phyloP scores from a whole-genome alignment of 2,888 invertebrate species.

The Sarcophaga variegata region DNA sequence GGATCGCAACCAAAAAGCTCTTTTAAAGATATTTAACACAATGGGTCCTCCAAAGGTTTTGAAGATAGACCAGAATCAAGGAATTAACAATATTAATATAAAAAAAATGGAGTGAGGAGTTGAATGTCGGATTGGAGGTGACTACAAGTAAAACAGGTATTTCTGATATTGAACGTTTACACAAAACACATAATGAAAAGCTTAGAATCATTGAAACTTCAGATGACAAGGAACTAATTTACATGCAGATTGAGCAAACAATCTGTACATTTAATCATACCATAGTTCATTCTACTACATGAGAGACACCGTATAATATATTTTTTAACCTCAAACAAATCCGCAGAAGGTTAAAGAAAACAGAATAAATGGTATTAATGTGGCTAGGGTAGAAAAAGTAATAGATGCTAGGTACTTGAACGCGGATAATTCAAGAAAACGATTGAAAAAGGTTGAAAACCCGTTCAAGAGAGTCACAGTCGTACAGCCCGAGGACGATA shows the following conservation, averaged over 20 bases:
- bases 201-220: constrained; percentile 11
- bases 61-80: neutral
- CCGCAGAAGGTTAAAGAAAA: constrained; percentile 20
- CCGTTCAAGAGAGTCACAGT: too few relatives aligned
- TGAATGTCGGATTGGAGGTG: too few relatives aligned
- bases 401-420: constrained; percentile 26
- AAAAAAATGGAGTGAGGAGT: too few relatives aligned
- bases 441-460: neutral
- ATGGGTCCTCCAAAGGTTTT: too few relatives aligned
- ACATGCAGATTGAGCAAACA: constrained; percentile 37
- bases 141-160: neutral
- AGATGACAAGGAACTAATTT: constrained; percentile 28
- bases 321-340: too few relatives aligned
- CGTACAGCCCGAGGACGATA: too few relatives aligned
- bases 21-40: constrained; percentile 3
- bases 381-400: too few relatives aligned
- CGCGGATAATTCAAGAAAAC: constrained; percentile 52
- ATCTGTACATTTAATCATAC: constrained; percentile 37
- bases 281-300: constrained; percentile 14
- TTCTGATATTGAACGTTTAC: constrained; percentile 59
- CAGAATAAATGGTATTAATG: constrained; percentile 47
- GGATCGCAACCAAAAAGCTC: constrained; percentile 56
- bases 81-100: too few relatives aligned
- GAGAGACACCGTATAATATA: too few relatives aligned
- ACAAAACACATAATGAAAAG: too few relatives aligned